Conservation (phyloP, 2,888 invertebrate species). For the Pheosia gnoma region DNA sequence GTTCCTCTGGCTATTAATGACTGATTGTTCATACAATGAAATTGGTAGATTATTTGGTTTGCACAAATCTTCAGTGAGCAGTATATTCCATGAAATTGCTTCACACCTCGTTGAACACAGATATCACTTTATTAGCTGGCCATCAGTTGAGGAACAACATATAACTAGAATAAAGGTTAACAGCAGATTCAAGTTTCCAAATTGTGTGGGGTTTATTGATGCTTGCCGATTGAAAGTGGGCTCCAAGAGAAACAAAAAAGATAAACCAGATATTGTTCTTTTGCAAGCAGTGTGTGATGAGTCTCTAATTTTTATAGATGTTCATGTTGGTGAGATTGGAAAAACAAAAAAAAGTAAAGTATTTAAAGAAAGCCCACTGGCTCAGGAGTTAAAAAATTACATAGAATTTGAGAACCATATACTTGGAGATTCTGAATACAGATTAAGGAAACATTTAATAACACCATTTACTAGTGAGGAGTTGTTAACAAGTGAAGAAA, state of each 20-base stretch:
- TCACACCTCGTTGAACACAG: conserved; percentile 59
- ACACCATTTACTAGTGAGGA: conserved; percentile 74
- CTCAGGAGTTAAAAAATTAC: conserved; percentile 64
- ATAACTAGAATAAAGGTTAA: conserved; percentile 73
- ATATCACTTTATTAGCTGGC: conserved; percentile 71
- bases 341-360: conserved; percentile 64
- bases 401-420: conserved; percentile 75
- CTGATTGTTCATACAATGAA: conserved; percentile 68
- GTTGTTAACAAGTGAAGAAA: conserved; percentile 72
- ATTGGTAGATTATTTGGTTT: conserved; percentile 66
- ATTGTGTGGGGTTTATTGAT: conserved; percentile 77
- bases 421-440: conserved; percentile 71
- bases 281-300: conserved; percentile 79
- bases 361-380: conserved; percentile 65
- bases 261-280: conserved; percentile 58
- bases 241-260: conserved; percentile 56
- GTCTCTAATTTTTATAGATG: conserved; percentile 67
- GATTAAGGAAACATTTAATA: conserved; percentile 66
- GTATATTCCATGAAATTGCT: conserved; percentile 72
- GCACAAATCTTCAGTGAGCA: conserved; percentile 70
- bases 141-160: conserved; percentile 72
- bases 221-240: conserved; percentile 69
- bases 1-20: conserved; percentile 69
- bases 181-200: conserved; percentile 70
- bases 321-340: conserved; percentile 67